Percentiles rank a stretch among this genome's conserved stretches.
phyloP scores from a whole-genome alignment of 2,797 vertebrate genomes.

The Hylomyscus alleni region DNA sequence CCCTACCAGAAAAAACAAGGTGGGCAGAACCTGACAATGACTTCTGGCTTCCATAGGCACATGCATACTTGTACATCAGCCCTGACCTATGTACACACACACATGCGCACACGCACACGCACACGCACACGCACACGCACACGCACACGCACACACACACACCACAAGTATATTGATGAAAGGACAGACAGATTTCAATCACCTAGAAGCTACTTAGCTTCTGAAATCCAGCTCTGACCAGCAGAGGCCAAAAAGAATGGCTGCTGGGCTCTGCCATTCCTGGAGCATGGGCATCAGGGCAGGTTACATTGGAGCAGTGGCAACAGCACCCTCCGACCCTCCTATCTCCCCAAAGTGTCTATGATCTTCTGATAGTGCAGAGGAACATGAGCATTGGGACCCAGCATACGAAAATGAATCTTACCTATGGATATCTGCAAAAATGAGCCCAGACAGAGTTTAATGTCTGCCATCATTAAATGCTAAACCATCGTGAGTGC shows the following conservation, averaged over 20 bases:
- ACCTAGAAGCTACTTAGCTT: not conserved
- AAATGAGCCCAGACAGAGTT: not conserved
- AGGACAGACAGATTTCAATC: not conserved
- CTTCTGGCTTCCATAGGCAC: not conserved
- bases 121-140: too few relatives aligned
- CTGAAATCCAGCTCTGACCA: not conserved
- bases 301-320: rapidly evolving
- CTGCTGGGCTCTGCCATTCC: too few relatives aligned
- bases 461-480: rapidly evolving
- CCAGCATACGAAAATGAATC: not conserved
- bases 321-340: rapidly evolving
- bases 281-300: rapidly evolving
- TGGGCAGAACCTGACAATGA: not conserved
- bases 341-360: not conserved
- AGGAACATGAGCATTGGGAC: not conserved
- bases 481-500: not conserved
- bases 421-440: not conserved
- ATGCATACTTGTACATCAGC: not conserved
- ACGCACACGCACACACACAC: too few relatives aligned
- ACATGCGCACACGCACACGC: too few relatives aligned
- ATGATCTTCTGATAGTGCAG: too few relatives aligned
- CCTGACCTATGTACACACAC: not conserved
- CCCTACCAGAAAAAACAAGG: not conserved
- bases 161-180: too few relatives aligned
- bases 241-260: not conserved